Conservation (phyloP, 2,113 vertebrate genomes). For the Myotis yumanensis region DNA sequence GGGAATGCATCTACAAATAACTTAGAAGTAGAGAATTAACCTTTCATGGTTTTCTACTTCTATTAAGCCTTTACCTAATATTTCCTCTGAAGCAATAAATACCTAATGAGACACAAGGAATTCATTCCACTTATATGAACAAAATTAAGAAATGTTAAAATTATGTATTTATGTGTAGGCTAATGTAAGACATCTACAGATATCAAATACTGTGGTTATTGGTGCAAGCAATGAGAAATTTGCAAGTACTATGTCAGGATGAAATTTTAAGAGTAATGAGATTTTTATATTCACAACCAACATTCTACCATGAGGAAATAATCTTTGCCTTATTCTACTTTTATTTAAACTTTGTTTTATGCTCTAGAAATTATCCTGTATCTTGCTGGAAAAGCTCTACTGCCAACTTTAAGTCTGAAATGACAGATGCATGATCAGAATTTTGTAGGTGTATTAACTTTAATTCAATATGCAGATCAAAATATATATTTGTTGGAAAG, state of each 20-base stretch:
- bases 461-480: slow-evolving; percentile 23
- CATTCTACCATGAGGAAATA: slow-evolving; percentile 47
- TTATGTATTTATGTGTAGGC: background rate
- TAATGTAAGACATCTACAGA: background rate
- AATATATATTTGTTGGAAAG: background rate
- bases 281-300: slow-evolving; percentile 50
- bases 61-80: background rate
- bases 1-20: background rate
- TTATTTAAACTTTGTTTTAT: slow-evolving; percentile 53
- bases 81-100: slow-evolving; percentile 16
- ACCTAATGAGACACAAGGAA: background rate
- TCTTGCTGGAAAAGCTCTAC: slow-evolving; percentile 2
- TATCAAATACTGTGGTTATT: background rate
- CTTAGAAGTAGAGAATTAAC: background rate
- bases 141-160: background rate
- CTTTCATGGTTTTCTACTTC: background rate
- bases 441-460: slow-evolving; percentile 4
- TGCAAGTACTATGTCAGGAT: background rate
- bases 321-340: background rate
- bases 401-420: slow-evolving; percentile 35
- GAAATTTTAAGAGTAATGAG: slow-evolving; percentile 54
- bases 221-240: background rate
- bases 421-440: slow-evolving; percentile 46
- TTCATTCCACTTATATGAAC: slow-evolving; percentile 11
- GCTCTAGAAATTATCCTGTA: slow-evolving; percentile 43